phyloP scores from a whole-genome alignment of 2,113 vertebrate genomes.

The Mus pahari region DNA sequence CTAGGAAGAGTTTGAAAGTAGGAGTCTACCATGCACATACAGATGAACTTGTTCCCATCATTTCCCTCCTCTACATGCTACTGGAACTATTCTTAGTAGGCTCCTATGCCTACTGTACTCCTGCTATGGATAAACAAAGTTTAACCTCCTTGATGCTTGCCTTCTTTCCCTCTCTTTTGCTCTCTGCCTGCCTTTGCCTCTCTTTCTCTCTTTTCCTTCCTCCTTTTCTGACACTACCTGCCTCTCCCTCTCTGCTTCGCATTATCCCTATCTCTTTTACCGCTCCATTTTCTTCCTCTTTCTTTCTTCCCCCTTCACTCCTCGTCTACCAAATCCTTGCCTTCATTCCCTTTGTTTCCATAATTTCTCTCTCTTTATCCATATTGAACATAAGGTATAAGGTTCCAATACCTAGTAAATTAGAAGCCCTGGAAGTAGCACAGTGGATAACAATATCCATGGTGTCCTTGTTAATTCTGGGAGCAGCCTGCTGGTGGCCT shows the following conservation, averaged over 20 bases:
- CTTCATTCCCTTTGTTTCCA: not conserved
- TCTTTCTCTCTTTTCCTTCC: not conserved
- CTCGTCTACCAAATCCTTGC: accelerated
- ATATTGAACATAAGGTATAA: not conserved
- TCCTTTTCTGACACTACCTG: not conserved
- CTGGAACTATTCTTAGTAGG: not conserved
- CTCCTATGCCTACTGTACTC: not conserved
- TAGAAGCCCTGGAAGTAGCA: too few species aligned
- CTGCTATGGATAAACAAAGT: not conserved
- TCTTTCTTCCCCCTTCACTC: not conserved
- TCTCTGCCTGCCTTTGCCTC: not conserved
- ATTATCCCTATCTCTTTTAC: not conserved
- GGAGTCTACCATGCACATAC: not conserved
- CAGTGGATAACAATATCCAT: not conserved
- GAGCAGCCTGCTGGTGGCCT: not conserved
- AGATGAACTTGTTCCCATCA: too few species aligned
- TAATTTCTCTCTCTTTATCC: not conserved
- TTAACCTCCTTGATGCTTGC: not conserved
- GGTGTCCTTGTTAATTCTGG: not conserved
- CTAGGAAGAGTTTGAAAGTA: too few species aligned
- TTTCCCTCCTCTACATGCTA: too few species aligned
- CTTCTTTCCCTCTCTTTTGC: not conserved
- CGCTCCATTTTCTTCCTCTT: not conserved
- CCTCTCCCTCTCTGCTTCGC: not conserved
- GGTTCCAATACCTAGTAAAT: not conserved